Evolutionary conservation across 2,113 vertebrate species (phyloP), one percentile per base, ranked within the genome.

Genomic region (Erythrolamprus reginae): DNA sequence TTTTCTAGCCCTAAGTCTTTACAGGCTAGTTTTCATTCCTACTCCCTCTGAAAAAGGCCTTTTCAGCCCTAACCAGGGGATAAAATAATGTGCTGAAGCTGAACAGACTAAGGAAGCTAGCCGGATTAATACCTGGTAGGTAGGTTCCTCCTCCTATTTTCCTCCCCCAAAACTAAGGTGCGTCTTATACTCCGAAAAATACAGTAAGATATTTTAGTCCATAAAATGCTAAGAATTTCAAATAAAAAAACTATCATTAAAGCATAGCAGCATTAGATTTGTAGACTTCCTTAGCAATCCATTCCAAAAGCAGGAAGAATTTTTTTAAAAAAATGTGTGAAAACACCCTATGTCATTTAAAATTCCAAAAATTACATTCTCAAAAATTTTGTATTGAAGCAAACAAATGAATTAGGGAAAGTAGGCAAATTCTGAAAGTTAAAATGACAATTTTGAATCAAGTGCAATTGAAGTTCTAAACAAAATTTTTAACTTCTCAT

Each of bases 241-340:
- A 53, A 23, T 82, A 53, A 38, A 24, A 1, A 82, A 90, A 91
- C 90, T 51, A 93, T 89, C 77, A 90, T 45, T 88, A 82, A 61
- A 45, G n/a, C 26, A 1, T 88, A 0, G 53, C 28, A 12, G 89
- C 92, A 93, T 33, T 10, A 92, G 38, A 3, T 2, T 47, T 70
- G 61, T 33, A 33, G 15, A 33, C 2, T 70, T 33, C 1, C 61
- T 90, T 94, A 92, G 83, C 50, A 90, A 89, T 15, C 38, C 65
- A 12, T 28, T 92, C 56, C 58, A 91, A 92, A 92, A 4, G 53
- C 38, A 45, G 0, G 8, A 38, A 4, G 55, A 56, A 89, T 87
- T 0, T 85, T 38, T 55, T 84, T 45, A 45, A 45, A 56, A 90
- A 33, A 86, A 17, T 19, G 5, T 17, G 21, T n/a, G 56, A 0